These are phyloP conservation scores for Leptonema lineaticorne DNA, from an alignment of 1,140 invertebrate genomes.

Conservation along the genomic window DNA sequence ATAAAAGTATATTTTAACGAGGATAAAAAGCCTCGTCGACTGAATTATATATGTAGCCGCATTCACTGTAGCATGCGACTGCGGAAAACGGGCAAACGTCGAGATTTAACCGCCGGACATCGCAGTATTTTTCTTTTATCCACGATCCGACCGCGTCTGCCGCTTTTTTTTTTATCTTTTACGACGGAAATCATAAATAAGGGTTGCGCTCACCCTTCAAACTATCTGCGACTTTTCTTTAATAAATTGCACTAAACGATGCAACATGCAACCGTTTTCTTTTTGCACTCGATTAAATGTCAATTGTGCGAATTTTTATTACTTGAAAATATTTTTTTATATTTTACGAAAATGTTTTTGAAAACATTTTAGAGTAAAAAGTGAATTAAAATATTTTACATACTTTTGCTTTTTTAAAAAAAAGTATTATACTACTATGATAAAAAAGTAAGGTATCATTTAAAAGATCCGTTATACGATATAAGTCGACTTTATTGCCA, in stretches of 20 bases:
- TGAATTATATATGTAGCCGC: neutral
- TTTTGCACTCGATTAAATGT: too few relatives aligned
- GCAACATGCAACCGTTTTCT: constrained; percentile 5
- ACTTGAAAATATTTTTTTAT: too few relatives aligned
- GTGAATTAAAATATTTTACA: too few relatives aligned
- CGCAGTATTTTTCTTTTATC: constrained; percentile 7
- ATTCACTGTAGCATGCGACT: neutral
- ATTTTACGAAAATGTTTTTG: too few relatives aligned
- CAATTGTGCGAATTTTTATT: too few relatives aligned
- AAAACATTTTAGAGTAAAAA: too few relatives aligned
- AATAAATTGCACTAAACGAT: neutral
- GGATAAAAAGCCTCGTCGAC: neutral
- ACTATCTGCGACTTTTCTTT: neutral
- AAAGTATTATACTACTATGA: too few relatives aligned
- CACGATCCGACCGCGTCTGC: neutral
- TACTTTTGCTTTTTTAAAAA: too few relatives aligned
- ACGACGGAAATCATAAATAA: constrained; percentile 12
- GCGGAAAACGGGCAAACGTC: neutral
- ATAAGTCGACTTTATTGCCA: too few relatives aligned
- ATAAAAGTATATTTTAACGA: neutral
- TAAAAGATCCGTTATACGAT: too few relatives aligned
- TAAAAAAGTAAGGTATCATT: too few relatives aligned
- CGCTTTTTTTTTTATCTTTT: neutral
- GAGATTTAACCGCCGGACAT: neutral
- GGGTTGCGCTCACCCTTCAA: neutral